Evolutionary conservation across 1,140 invertebrate species (phyloP), one percentile per base, ranked within the genome.

Genomic region (Leptinotarsa lineolata): DNA sequence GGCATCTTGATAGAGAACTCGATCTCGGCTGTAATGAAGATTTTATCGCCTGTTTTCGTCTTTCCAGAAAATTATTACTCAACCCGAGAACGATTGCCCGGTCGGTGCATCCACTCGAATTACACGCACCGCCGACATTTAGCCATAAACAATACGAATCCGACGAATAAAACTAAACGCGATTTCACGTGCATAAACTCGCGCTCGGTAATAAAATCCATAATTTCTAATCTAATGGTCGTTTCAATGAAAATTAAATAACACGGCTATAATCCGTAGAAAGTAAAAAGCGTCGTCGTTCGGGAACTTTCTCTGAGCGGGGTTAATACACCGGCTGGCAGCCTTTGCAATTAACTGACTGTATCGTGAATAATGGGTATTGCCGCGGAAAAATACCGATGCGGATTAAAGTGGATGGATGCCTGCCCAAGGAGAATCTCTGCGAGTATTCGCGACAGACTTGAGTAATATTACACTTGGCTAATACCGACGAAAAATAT

Each of bases 251-350:
- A 64, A 64, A 64, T 54, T 54, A 54, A 54, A 54, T 54, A 54
- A 54, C 48, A 54, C 48, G 15, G 48, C 48, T 54, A 15, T 54
- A 54, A 66, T 66, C 30, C 64, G 64, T 66, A 66, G 64, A 66
- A 66, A 66, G 64, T 66, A 66, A 66, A 66, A 66, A 66, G 22
- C 22, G 64, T 66, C 64, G 30, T 66, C 18, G 64, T 44, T 66
- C 64, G 39, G 5, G 11, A 66, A 66, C 64, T 66, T 66, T 66
- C 64, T 66, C 64, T 20, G n/a, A 13, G n/a, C 48, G 64, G 30
- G 64, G 64, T 66, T 66, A 66, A 39, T 66, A 39, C 30, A 24
- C 48, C n/a, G 15, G 15, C 48, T 15, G 48, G 15, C 15, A 54
- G 30, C 30, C 30, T 54, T 13, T 16, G 48, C n/a, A 54, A 54